These are phyloP conservation scores for Schizopygopsis pylzovi DNA, from an alignment of 2,797 vertebrate genomes.

Conservation along the genomic window DNA sequence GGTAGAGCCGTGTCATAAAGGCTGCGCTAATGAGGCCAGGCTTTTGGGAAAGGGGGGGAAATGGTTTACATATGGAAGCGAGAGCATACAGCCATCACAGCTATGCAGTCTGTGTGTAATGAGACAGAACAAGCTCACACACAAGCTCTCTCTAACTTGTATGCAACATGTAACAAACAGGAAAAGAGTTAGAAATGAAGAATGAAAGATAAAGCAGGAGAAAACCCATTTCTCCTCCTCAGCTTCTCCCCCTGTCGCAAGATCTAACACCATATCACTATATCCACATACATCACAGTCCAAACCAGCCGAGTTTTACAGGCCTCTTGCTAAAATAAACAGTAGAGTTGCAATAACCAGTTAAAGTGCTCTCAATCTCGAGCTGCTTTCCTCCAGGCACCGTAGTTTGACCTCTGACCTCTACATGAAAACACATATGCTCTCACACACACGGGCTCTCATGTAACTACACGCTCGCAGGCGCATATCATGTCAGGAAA, in stretches of 20 bases:
- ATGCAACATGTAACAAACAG: constrained; percentile 24
- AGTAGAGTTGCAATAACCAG: constrained; percentile 37
- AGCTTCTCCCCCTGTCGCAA: constrained; percentile 8
- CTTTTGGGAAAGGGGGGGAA: constrained; percentile 71
- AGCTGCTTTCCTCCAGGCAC: constrained; percentile 37
- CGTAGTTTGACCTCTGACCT: constrained; percentile 38
- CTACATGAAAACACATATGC: constrained; percentile 44
- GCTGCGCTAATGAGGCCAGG: constrained; percentile 77
- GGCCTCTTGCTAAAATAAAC: constrained; percentile 53
- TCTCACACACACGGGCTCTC: constrained; percentile 40
- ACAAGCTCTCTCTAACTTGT: constrained; percentile 38
- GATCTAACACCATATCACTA: constrained; percentile 29
- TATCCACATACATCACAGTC: constrained; percentile 48
- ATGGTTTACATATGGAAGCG: constrained; percentile 79
- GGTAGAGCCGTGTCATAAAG: constrained; percentile 79
- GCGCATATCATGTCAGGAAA: constrained; percentile 43
- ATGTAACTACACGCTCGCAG: constrained; percentile 41
- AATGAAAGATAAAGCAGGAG: neutral
- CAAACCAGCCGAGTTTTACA: constrained; percentile 40
- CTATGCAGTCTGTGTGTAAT: constrained; percentile 70
- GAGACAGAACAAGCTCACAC: constrained; percentile 65
- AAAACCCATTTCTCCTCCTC: constrained; percentile 32
- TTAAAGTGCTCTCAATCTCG: constrained; percentile 35
- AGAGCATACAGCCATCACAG: constrained; percentile 69
- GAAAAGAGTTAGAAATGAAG: neutral